phyloP scores from a whole-genome alignment of 1,140 invertebrate species.

The Cecropterus lyciades region DNA sequence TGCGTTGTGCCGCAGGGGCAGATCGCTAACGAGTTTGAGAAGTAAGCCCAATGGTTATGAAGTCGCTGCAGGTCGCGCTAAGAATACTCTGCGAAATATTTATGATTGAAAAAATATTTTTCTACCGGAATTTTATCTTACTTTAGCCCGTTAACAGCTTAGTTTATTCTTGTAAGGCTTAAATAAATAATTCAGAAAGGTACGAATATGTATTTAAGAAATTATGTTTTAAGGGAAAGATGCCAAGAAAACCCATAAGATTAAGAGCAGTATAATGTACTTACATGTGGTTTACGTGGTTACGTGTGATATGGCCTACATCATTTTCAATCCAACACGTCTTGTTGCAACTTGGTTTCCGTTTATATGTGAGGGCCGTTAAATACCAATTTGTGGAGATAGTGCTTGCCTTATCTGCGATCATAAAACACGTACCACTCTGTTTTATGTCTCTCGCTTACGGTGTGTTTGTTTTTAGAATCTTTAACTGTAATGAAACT shows the following conservation, averaged over 20 bases:
- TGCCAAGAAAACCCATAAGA: no score
- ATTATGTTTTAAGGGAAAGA: no score
- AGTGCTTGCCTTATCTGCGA: slow-evolving; percentile 13
- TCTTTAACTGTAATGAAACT: slow-evolving; percentile 18
- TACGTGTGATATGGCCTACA: no score
- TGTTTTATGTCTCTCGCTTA: slow-evolving; percentile 5
- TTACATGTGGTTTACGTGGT: no score
- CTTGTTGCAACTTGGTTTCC: slow-evolving; percentile 5
- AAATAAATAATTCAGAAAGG: no score
- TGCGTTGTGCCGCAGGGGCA: neutral
- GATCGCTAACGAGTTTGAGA: slow-evolving; percentile 16
- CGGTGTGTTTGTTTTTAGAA: slow-evolving; percentile 1
- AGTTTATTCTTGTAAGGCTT: no score
- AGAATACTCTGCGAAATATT: slow-evolving; percentile 10
- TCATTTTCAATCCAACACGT: no score
- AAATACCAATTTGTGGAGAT: slow-evolving; percentile 23
- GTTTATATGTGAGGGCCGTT: slow-evolving; percentile 1
- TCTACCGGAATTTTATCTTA: no score
- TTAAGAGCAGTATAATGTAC: no score
- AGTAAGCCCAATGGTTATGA: slow-evolving; percentile 7
- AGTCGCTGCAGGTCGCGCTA: neutral
- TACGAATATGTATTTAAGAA: no score
- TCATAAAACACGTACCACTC: slow-evolving; percentile 25
- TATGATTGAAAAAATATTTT: no score
- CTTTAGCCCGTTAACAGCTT: no score